Evolutionary conservation across 1,140 invertebrate genomes (phyloP), one percentile per base, ranked within the genome.

Genomic region (Drosophila seguyi): DNA sequence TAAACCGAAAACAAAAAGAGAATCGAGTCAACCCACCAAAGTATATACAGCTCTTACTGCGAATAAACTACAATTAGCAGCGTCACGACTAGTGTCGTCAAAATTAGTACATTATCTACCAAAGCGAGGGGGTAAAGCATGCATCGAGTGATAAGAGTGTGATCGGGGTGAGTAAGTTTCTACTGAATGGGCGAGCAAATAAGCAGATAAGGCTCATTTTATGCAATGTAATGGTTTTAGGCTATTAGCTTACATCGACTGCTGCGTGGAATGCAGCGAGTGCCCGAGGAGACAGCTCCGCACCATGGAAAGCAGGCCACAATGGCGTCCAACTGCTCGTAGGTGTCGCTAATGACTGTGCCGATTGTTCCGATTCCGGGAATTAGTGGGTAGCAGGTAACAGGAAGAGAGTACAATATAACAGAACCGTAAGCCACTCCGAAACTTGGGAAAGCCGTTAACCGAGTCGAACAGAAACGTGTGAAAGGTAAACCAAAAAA

Each of bases 291-390:
- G 72, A 93, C 93, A 38, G 86, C 87, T 47, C 95, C 94, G 92
- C 95, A 95, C 95, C 95, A 95, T 52, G 95, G 95, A 92, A 95
- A 95, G 92, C 95, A 95, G 81, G 95, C 95, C 62, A 95, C 94
- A 91, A 95, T 93, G 62, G 95, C 95, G 92, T 95, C 95, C 93
- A 95, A 93, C 90, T 95, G 95, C 86, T 95, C 95, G 92, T 95
- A 95, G 77, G 95, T 95, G 91, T 95, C 95, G 75, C 92, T 92
- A 61, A 93, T 93, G 60, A 93, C 92, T 93, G 78, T 69, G 57
- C 36, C 66, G 52, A n/a, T n/a, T 38, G 31, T 75, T 44, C 66
- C 27, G 4, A 20, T 61, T 48, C 58, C 74, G 55, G n/a, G n/a
- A 13, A 61, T 75, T 67, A 82, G 75, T 78, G 53, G 62, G 50